Evolutionary conservation across 2,113 vertebrate genomes (phyloP).

Genomic region (Nannobrachium achirus): DNA sequence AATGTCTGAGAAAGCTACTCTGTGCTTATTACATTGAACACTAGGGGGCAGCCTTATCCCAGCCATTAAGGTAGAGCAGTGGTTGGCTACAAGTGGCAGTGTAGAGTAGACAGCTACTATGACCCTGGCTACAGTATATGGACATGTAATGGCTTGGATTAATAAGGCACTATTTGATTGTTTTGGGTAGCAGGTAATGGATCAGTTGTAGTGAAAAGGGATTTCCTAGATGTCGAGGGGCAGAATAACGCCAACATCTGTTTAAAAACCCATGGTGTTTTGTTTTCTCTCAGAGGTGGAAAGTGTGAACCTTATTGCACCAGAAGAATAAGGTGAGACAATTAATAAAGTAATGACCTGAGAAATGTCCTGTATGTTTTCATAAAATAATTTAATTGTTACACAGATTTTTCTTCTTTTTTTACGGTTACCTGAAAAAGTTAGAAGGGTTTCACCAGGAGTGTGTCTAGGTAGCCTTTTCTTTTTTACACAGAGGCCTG

Average conservation of each 20-base stretch:
- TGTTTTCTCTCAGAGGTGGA: background rate
- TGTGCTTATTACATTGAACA: constrained; percentile 13
- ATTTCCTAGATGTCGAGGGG: constrained; percentile 18
- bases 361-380: background rate
- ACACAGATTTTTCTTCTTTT: background rate
- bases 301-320: constrained; percentile 32
- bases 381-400: background rate
- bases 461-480: constrained; percentile 29
- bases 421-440: background rate
- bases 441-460: constrained; percentile 1
- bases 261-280: background rate
- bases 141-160: constrained; percentile 53
- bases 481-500: background rate
- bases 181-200: constrained; percentile 1
- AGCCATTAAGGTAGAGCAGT: background rate
- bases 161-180: constrained; percentile 51
- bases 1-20: too few species aligned
- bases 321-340: background rate
- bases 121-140: constrained; percentile 11
- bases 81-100: background rate
- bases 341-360: background rate
- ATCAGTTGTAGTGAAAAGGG: constrained; percentile 24
- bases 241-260: constrained; percentile 5
- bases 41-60: constrained; percentile 57
- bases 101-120: too few species aligned